Evolutionary conservation across 2,113 vertebrate genomes (phyloP), one percentile per base, ranked within the genome.

Genomic region (Stegastes partitus): DNA sequence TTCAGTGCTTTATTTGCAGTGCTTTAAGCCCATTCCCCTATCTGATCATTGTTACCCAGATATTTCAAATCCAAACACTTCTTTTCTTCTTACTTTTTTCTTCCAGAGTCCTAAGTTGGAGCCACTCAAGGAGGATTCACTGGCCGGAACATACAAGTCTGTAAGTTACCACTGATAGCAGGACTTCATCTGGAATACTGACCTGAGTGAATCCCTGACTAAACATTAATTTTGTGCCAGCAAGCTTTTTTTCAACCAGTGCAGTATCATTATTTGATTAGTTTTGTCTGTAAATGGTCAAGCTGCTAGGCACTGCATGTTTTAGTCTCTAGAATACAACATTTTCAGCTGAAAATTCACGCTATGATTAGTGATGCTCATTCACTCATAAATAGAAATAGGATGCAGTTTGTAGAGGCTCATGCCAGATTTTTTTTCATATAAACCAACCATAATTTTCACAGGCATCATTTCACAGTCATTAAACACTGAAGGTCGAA

Each of bases 71-170:
- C n/a, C 4, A 51, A 10, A 7, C 4, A 10, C 4, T 61, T 34
- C 10, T 73, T 65, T 19, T 65, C 21, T 37, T 64, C 4, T 65
- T 16, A 2, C 12, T 54, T 64, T 78, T 31, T 51, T 55, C 50
- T 65, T 39, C 6, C 82, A 99, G 97, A 93, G 93, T 86, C 97
- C 97, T 0, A 95, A 95, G 77, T 82, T 99, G 94, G 97, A 99
- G 90, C 97, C 97, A 0, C 90, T 96, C 58, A 96, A 94, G 39
- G 96, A 97, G 66, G 96, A 96, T 37, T 85, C 87, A 0, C 62
- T 95, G 75, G 81, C 95, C 84, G 92, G 94, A 86, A 95, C 92
- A 3, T 92, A 93, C 71, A 94, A 96, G 54, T 95, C 95, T 61
- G 97, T 98, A 79, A 97, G 97, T 95, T 34, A 0, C 19, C 49